Evolutionary conservation across 2,113 vertebrate species (phyloP).

Genomic region (Leucoraja erinaceus): DNA sequence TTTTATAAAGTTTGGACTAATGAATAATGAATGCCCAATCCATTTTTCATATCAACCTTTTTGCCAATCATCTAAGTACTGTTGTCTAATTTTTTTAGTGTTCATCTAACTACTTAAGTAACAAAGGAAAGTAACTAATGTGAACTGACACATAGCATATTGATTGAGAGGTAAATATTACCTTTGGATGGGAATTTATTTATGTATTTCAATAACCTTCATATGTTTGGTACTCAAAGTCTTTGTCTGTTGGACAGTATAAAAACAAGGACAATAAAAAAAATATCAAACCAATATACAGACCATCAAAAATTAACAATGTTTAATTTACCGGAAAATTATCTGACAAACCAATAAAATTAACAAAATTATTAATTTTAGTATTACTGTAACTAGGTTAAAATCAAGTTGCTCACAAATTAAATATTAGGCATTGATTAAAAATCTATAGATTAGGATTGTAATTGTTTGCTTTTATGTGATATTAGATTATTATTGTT

Average conservation of each 20-base stretch:
- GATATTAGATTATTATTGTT: no score
- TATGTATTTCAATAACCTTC: not conserved
- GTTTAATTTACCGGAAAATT: not conserved
- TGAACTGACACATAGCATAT: not conserved
- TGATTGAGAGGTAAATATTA: not conserved
- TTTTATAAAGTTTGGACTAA: slow-evolving; percentile 22
- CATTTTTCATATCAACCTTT: not conserved
- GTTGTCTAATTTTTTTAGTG: not conserved
- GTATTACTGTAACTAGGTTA: not conserved
- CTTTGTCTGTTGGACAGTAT: not conserved
- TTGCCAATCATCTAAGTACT: slow-evolving; percentile 5
- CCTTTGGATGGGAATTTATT: not conserved
- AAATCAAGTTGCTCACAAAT: no score
- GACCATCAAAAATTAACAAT: not conserved
- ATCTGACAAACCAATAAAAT: not conserved
- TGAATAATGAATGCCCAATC: slow-evolving; percentile 22
- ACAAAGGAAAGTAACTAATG: not conserved
- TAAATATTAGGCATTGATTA: no score
- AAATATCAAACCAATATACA: not conserved
- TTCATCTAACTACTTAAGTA: not conserved
- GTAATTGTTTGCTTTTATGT: no score
- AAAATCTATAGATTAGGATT: no score
- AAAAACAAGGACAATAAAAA: not conserved
- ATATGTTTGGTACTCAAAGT: not conserved
- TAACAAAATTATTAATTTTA: not conserved